These are phyloP conservation scores for Aporophyla lueneburgensis DNA, from an alignment of 2,888 invertebrate species.

Conservation along the genomic window DNA sequence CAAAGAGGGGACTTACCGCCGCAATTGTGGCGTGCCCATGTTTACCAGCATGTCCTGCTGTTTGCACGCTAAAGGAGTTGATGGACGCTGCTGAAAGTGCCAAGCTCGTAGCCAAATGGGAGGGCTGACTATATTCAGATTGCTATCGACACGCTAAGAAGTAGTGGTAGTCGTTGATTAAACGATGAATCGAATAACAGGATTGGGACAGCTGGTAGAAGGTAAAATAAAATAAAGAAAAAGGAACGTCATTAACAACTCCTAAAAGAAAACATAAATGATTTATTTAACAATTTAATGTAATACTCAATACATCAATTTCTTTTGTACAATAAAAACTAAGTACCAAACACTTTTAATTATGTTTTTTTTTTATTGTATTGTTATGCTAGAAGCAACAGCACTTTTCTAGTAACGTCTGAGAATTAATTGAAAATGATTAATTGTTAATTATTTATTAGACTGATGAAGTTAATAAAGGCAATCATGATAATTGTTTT, in stretches of 20 bases:
- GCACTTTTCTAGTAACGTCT: slow-evolving; percentile 67
- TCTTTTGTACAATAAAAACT: slow-evolving; percentile 86
- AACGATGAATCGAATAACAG: neutral
- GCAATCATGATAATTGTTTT: slow-evolving; percentile 10
- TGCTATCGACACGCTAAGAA: too few relatives aligned
- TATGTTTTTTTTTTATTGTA: slow-evolving; percentile 74
- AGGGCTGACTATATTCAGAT: too few relatives aligned
- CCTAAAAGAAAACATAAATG: slow-evolving; percentile 62
- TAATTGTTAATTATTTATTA: slow-evolving; percentile 31
- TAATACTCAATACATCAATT: slow-evolving; percentile 86
- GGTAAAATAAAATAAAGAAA: slow-evolving; percentile 17
- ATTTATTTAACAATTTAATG: slow-evolving; percentile 86
- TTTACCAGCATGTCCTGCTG: too few relatives aligned
- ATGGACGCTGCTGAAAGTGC: too few relatives aligned
- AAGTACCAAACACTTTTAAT: slow-evolving; percentile 83
- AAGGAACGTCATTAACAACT: slow-evolving; percentile 16
- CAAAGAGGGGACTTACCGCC: too few relatives aligned
- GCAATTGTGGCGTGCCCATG: too few relatives aligned
- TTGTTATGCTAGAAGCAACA: slow-evolving; percentile 79
- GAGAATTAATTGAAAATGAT: slow-evolving; percentile 47
- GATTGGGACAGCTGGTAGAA: neutral
- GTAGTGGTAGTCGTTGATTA: too few relatives aligned
- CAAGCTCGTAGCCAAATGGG: too few relatives aligned
- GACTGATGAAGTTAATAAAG: slow-evolving; percentile 33
- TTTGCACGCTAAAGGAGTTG: too few relatives aligned